Evolutionary conservation across 2,113 vertebrate genomes (phyloP).

Genomic region (Illadopsis cleaveri): DNA sequence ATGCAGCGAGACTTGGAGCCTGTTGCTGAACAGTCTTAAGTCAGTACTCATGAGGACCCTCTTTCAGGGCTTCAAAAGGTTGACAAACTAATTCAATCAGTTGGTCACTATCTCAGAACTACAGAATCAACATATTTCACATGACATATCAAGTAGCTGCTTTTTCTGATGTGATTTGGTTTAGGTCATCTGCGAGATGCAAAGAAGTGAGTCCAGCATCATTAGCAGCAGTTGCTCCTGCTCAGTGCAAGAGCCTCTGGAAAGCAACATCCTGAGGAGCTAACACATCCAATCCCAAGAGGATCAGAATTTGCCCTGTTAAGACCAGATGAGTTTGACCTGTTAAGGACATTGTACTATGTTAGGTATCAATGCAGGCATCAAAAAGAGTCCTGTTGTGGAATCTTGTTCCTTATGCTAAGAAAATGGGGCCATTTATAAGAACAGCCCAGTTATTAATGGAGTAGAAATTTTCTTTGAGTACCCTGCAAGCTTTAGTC

Average conservation of each 20-base stretch:
- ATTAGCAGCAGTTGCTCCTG: neutral
- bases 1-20: accelerated
- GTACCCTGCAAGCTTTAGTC: neutral
- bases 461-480: neutral
- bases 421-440: neutral
- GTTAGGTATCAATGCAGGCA: neutral
- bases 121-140: neutral
- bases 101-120: neutral
- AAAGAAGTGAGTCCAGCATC: accelerated
- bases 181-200: neutral
- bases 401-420: neutral
- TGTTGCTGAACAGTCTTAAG: accelerated
- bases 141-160: neutral
- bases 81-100: neutral
- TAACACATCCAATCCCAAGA: neutral
- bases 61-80: neutral
- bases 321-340: neutral
- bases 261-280: neutral
- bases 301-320: neutral
- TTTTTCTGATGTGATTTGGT: neutral
- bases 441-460: neutral
- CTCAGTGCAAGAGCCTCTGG: neutral
- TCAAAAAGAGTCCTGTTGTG: neutral
- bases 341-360: neutral
- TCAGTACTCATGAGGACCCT: accelerated